Evolutionary conservation across 1,140 invertebrate genomes (phyloP).

Genomic region (fruit fly (Drosophila melanogaster)): DNA sequence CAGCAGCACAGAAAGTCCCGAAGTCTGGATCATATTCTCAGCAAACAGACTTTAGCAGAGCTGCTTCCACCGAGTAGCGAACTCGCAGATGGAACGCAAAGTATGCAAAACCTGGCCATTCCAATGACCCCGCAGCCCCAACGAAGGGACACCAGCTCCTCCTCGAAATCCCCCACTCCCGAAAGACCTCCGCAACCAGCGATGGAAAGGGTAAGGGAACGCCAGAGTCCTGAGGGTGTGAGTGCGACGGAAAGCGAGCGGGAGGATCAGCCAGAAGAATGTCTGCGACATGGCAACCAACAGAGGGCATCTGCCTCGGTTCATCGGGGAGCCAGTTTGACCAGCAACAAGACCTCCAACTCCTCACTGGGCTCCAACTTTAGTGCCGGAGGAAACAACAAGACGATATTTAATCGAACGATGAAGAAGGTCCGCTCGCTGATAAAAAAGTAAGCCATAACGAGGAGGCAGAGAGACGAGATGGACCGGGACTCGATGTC

Average conservation of each 20-base stretch:
- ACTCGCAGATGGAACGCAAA: slow-evolving; percentile 78
- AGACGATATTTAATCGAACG: slow-evolving; percentile 89
- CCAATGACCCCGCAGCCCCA: slow-evolving; percentile 69
- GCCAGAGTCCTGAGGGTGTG: slow-evolving; percentile 79
- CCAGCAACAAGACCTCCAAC: slow-evolving; percentile 71
- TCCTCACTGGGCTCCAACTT: slow-evolving; percentile 74
- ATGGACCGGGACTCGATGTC: slow-evolving; percentile 38
- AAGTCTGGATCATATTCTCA: slow-evolving; percentile 89
- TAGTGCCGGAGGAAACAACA: slow-evolving; percentile 70
- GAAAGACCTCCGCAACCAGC: slow-evolving; percentile 37
- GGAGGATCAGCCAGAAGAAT: slow-evolving; percentile 57
- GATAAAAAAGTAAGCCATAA: slow-evolving; percentile 87
- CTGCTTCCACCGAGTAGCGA: slow-evolving; percentile 60
- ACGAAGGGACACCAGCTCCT: slow-evolving; percentile 59
- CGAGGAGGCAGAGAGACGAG: slow-evolving; percentile 36
- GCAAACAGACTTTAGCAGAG: slow-evolving; percentile 83
- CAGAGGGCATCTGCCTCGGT: slow-evolving; percentile 77
- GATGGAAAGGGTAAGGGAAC: slow-evolving; percentile 23
- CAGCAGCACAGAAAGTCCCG: slow-evolving; percentile 86
- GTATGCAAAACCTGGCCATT: slow-evolving; percentile 83
- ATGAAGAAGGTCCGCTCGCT: slow-evolving; percentile 89
- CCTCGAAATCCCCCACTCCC: slow-evolving; percentile 69
- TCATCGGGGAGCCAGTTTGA: slow-evolving; percentile 75
- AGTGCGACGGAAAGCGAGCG: slow-evolving; percentile 79
- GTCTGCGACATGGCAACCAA: slow-evolving; percentile 54